A percentile compares a stretch with the other conserved stretches of the same genome.
Evolutionary conservation across 64 coral and sea anemone species (phyloP).

Genomic region (Dendronephthya gigantea): DNA sequence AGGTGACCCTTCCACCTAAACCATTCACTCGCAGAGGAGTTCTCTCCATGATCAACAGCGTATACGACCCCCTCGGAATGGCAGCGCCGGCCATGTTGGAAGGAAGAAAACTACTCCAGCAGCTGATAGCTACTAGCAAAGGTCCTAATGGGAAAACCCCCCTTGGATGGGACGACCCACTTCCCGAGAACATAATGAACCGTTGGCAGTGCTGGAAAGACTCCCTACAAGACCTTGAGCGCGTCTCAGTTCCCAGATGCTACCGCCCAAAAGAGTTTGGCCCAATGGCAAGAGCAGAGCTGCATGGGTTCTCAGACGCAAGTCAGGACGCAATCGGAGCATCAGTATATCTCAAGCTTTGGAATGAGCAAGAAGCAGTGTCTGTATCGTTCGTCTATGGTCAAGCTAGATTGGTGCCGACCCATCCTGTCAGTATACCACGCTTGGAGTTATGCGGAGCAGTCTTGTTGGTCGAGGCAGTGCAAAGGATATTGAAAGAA

Average conservation of each 20-base stretch:
- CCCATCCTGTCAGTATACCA: too few relatives aligned
- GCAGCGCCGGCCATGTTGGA: not conserved
- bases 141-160: not conserved
- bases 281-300: not conserved
- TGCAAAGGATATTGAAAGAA: slow-evolving; percentile 27
- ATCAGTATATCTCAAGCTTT: slow-evolving; percentile 5
- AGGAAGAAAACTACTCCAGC: slow-evolving; percentile 14
- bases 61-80: slow-evolving; percentile 24
- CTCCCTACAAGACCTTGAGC: not conserved
- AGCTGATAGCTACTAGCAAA: slow-evolving; percentile 20
- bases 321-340: slow-evolving; percentile 24
- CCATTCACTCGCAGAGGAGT: slow-evolving; percentile 38
- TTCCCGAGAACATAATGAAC: not conserved
- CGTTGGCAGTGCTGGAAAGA: slow-evolving; percentile 23
- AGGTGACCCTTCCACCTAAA: slow-evolving; percentile 2
- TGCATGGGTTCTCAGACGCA: slow-evolving; percentile 17
- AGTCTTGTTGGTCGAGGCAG: not conserved
- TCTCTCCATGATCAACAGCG: slow-evolving; percentile 20
- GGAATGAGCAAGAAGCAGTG: not conserved
- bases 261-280: not conserved
- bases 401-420: not conserved
- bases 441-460: slow-evolving; percentile 17
- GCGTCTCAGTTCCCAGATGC: not conserved
- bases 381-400: not conserved
- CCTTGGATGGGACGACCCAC: slow-evolving; percentile 16